Conservation (phyloP, 2,888 invertebrate species). For the Dyspetes luteomarginatus region DNA sequence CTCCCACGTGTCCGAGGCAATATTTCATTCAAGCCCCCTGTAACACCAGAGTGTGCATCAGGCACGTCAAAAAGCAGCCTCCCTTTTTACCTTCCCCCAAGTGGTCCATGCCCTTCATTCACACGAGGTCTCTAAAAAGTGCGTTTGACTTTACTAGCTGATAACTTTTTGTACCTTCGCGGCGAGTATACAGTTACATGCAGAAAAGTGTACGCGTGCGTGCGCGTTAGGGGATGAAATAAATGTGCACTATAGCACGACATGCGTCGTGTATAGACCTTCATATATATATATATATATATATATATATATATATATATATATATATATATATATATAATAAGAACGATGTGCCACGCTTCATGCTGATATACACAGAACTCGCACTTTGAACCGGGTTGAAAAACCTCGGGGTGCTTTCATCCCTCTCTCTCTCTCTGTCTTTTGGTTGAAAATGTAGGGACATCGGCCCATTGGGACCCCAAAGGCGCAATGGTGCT, state of each 20-base stretch:
- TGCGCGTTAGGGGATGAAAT: conserved; percentile 61
- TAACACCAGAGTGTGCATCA: conserved; percentile 53
- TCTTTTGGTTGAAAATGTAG: conserved; percentile 1
- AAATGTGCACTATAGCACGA: conserved; percentile 31
- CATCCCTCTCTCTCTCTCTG: conserved; percentile 18
- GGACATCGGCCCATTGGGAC: conserved; percentile 42
- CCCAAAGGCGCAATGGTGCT: conserved; percentile 59
- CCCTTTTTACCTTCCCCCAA: not conserved
- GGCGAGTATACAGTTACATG: conserved; percentile 40
- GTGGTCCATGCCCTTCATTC: not conserved
- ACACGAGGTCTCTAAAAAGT: conserved; percentile 64
- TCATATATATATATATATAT: conserved; percentile 29
- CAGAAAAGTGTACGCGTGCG: conserved; percentile 45
- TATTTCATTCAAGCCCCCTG: conserved; percentile 71
- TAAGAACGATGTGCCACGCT: conserved; percentile 66
- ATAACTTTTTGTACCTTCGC: conserved; percentile 71
- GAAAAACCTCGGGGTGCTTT: conserved; percentile 57
- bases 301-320: too few species aligned
- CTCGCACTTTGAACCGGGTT: conserved; percentile 54
- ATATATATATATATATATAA: too few species aligned
- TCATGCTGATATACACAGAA: conserved; percentile 25
- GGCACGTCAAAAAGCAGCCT: not conserved
- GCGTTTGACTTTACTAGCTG: conserved; percentile 70
- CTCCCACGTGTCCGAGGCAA: conserved; percentile 46
- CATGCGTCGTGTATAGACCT: conserved; percentile 1